Evolutionary conservation across 2,888 invertebrate genomes (phyloP), one percentile per base, ranked within the genome.

Genomic region (Caenorhabditis sp.): DNA sequence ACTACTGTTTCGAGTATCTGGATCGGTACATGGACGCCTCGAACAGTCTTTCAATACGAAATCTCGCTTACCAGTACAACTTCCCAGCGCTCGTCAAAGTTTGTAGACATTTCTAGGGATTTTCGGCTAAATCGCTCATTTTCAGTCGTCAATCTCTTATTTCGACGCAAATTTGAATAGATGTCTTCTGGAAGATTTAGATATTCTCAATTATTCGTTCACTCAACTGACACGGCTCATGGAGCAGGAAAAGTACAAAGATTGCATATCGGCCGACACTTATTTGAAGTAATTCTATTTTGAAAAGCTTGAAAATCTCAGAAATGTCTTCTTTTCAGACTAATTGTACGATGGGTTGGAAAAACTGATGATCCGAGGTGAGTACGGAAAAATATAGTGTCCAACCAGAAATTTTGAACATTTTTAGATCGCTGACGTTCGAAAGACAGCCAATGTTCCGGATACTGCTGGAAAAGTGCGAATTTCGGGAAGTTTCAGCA

Each of bases 1-100:
- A 90, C 78, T 92, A 92, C 86, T 93, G 93, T 90, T 92, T 92
- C 68, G 92, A 93, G 85, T 93, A 92, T 85, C 89, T 93, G 83
- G 92, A 92, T 79, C 90, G 92, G 58, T 92, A 92, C 89, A 86
- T 93, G 79, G 92, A 92, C 87, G 89, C 92, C 46, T 91, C 92
- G 62, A 93, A 93, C 89, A 93, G 93, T 89, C 90, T 93, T 22
- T 91, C 92, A 77, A 92, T 92, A 7, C 92, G 91, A 86, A 92
- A 92, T 81, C 89, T 93, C 83, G 92, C 92, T 2, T 91, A 92
- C 78, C 91, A 92, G 83, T 93, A 92, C 89, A 92, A 91, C 82
- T 89, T 93, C 80, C 91, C 91, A 45, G 90, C 90, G 76, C 89
- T 93, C 63, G 90, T 91, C 41, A 92, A 92, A 89, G 91, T 91